Percentiles rank a stretch among this genome's conserved stretches.
Evolutionary conservation across 2,797 vertebrate species (phyloP).

Genomic region (Eutrigla gurnardus): DNA sequence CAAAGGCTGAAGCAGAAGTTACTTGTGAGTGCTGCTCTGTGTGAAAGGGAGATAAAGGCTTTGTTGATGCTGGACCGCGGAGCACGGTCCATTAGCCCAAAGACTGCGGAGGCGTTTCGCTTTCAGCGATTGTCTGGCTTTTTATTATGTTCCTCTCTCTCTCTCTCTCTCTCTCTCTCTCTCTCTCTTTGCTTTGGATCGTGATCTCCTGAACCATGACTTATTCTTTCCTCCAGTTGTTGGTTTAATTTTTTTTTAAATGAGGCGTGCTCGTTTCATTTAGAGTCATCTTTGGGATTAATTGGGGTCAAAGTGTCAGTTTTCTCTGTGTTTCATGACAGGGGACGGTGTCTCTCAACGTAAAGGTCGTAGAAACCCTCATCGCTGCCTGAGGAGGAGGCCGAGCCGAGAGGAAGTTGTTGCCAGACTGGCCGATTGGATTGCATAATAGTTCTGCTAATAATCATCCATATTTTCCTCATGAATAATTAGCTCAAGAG

Average conservation of each 20-base stretch:
- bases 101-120: constrained; percentile 43
- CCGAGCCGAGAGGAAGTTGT: background rate
- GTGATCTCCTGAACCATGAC: constrained; percentile 53
- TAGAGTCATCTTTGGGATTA: constrained; percentile 35
- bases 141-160: constrained; percentile 28
- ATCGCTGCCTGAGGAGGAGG: background rate
- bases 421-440: background rate
- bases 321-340: constrained; percentile 30
- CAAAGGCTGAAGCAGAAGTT: constrained; percentile 73
- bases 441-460: no score
- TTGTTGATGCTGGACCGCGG: constrained; percentile 37
- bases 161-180: no score
- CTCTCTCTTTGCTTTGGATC: constrained; percentile 37
- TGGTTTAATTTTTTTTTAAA: constrained; percentile 60
- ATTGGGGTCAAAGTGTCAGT: constrained; percentile 46
- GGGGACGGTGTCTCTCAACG: constrained; percentile 6
- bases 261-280: constrained; percentile 30
- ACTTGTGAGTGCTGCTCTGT: constrained; percentile 81
- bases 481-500: background rate
- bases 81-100: constrained; percentile 44
- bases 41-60: constrained; percentile 38
- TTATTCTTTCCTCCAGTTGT: constrained; percentile 51
- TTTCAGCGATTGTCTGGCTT: constrained; percentile 37
- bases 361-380: background rate
- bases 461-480: background rate